Conservation (phyloP, 2,888 invertebrate species). For the Sphaeridia pumilis region DNA sequence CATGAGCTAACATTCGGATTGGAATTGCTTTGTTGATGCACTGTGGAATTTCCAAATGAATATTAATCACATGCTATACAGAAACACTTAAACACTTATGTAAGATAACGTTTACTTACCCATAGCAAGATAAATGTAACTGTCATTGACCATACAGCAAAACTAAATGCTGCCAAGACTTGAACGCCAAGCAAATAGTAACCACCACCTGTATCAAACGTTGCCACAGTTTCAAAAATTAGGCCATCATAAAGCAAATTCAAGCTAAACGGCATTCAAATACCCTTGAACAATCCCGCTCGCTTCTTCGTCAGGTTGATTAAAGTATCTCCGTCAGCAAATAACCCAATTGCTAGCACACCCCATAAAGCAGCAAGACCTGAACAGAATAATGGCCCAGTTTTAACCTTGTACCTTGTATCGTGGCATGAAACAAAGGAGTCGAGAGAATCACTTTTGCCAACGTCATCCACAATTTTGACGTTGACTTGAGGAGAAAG, state of each 20-base stretch:
- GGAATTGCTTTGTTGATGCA: slow-evolving; percentile 55
- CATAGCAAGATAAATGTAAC: slow-evolving; percentile 63
- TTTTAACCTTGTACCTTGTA: background rate
- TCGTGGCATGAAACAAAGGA: background rate
- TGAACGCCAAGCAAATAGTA: slow-evolving; percentile 80
- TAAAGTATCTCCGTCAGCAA: slow-evolving; percentile 72
- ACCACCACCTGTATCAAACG: slow-evolving; percentile 55
- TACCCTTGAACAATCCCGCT: slow-evolving; percentile 42
- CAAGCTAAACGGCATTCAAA: background rate
- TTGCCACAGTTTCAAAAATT: background rate
- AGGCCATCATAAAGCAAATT: background rate
- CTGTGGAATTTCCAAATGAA: background rate
- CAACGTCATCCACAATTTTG: background rate
- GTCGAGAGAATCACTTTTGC: background rate
- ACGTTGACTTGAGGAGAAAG: background rate
- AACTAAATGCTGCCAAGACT: slow-evolving; percentile 55
- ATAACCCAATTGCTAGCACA: slow-evolving; percentile 73
- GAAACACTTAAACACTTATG: background rate
- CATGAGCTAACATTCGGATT: slow-evolving; percentile 72
- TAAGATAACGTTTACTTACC: slow-evolving; percentile 40
- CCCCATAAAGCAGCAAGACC: slow-evolving; percentile 50
- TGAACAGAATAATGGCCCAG: slow-evolving; percentile 21
- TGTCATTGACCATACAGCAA: slow-evolving; percentile 60
- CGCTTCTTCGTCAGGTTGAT: slow-evolving; percentile 58
- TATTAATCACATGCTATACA: background rate